Conservation (phyloP, 2,888 invertebrate species). For the Cryptocephalus moraei region DNA sequence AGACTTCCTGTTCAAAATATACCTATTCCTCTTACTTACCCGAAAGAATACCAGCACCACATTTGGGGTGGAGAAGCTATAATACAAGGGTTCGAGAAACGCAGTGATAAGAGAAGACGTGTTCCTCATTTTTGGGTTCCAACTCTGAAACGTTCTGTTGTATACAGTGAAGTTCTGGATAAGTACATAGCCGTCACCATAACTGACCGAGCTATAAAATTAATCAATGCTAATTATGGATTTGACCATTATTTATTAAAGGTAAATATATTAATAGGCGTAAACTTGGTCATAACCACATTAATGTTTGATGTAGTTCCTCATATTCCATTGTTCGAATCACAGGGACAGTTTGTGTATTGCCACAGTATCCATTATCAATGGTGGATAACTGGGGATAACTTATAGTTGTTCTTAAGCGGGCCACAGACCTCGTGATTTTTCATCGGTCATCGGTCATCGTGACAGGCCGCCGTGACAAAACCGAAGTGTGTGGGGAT, state of each 20-base stretch:
- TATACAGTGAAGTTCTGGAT: constrained; percentile 85
- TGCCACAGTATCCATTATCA: too few species aligned
- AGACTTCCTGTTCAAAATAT: constrained; percentile 63
- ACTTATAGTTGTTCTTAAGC: too few species aligned
- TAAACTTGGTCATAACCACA: neutral
- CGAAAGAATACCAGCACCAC: constrained; percentile 71
- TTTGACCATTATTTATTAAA: constrained; percentile 91
- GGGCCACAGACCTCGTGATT: too few species aligned
- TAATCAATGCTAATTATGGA: constrained; percentile 85
- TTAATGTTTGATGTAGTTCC: too few species aligned
- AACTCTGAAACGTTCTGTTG: constrained; percentile 61
- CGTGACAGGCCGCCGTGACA: too few species aligned
- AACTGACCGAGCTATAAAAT: constrained; percentile 70
- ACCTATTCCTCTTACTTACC: constrained; percentile 65
- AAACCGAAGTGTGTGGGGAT: too few species aligned
- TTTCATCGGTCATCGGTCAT: too few species aligned
- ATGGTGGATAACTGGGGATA: too few species aligned
- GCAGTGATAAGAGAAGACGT: constrained; percentile 47
- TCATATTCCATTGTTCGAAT: too few species aligned
- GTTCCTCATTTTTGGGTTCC: constrained; percentile 88
- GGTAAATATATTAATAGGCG: constrained; percentile 35
- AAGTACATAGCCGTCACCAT: constrained; percentile 72
- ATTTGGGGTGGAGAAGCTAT: constrained; percentile 97
- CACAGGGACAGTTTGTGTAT: too few species aligned
- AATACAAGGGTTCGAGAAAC: constrained; percentile 74